These are phyloP conservation scores for Chunga burmeisteri DNA, from an alignment of 2,113 vertebrate genomes.

Conservation along the genomic window DNA sequence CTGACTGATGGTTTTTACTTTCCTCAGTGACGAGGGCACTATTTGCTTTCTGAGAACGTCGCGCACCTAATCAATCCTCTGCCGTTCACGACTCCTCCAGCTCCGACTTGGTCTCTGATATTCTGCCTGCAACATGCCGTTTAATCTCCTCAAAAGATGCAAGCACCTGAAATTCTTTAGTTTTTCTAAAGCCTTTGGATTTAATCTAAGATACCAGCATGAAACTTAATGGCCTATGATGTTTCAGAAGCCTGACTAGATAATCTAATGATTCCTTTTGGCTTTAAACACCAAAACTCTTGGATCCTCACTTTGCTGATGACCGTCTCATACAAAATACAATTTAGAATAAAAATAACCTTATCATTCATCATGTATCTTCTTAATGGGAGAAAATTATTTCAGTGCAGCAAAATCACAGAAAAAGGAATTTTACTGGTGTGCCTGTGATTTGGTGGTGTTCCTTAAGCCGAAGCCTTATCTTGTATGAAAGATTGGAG, in stretches of 20 bases:
- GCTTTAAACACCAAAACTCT: background rate
- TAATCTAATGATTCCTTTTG: background rate
- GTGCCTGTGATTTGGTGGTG: background rate
- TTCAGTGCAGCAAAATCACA: background rate
- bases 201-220: background rate
- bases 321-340: background rate
- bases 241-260: background rate
- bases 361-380: background rate
- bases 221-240: conserved; percentile 13
- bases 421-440: background rate
- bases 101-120: background rate
- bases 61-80: background rate
- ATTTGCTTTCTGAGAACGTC: background rate
- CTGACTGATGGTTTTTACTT: background rate
- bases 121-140: background rate
- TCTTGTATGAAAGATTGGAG: background rate
- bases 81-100: fast-evolving
- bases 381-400: background rate
- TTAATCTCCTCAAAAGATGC: background rate
- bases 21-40: background rate
- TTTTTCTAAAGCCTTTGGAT: conserved; percentile 21
- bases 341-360: conserved; percentile 7
- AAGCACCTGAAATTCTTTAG: background rate
- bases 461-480: background rate
- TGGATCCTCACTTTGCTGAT: background rate